Conservation (phyloP, 2,113 vertebrate genomes). For the Syrmaticus mikado region DNA sequence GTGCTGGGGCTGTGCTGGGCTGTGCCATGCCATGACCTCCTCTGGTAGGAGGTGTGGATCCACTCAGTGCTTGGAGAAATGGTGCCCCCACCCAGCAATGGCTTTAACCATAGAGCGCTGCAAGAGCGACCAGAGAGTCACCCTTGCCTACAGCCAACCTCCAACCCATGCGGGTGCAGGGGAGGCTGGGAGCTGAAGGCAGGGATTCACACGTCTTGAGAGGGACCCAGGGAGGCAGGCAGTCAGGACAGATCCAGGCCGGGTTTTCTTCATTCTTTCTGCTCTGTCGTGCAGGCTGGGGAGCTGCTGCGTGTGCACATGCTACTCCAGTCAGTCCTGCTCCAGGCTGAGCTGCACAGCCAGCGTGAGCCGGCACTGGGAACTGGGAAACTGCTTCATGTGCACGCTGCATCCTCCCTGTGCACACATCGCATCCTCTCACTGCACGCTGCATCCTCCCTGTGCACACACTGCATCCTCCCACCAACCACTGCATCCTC, state of each 20-base stretch:
- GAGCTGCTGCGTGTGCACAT: constrained; percentile 42
- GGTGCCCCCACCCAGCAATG: neutral
- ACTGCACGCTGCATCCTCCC: neutral
- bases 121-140: neutral
- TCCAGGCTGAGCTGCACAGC: neutral
- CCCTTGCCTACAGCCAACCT: neutral
- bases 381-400: neutral
- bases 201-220: neutral
- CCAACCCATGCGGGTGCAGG: too few relatives aligned
- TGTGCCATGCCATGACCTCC: neutral
- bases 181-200: too few relatives aligned
- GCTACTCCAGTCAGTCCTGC: neutral
- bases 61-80: neutral
- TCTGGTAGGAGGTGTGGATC: neutral
- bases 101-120: neutral
- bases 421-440: neutral
- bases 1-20: neutral
- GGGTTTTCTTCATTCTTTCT: constrained; percentile 47
- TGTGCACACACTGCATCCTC: neutral
- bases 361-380: accelerated
- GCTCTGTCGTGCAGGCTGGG: constrained; percentile 1
- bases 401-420: neutral
- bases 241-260: constrained; percentile 15
- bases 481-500: neutral
- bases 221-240: neutral